These are phyloP conservation scores for Norana najaformis DNA, from an alignment of 2,888 invertebrate species.

Conservation along the genomic window DNA sequence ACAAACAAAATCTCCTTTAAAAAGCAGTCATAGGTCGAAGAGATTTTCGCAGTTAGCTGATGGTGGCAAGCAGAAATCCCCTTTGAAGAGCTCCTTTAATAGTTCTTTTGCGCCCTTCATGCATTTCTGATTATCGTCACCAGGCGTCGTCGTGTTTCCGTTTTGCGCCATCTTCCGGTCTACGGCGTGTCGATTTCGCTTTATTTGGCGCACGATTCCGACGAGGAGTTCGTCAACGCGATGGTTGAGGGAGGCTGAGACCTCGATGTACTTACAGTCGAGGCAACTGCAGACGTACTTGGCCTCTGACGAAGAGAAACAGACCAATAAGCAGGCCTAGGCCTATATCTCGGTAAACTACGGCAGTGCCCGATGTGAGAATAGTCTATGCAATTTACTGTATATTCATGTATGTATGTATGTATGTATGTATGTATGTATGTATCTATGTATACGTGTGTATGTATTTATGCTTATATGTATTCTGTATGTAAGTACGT, in stretches of 20 bases:
- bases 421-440: too few species aligned
- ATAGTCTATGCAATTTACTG: too few species aligned
- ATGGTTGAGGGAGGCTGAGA: slow-evolving; percentile 31
- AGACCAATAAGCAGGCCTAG: background rate
- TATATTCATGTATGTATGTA: background rate
- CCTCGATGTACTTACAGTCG: slow-evolving; percentile 27
- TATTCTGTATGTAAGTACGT: background rate
- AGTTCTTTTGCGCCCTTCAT: slow-evolving; percentile 32
- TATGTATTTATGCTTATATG: too few species aligned
- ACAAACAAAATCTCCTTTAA: background rate
- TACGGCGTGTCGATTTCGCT: background rate
- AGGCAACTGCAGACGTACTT: slow-evolving; percentile 30
- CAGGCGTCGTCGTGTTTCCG: background rate
- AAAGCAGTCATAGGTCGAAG: slow-evolving; percentile 6
- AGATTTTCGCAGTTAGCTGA: slow-evolving; percentile 26
- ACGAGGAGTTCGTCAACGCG: slow-evolving; percentile 32
- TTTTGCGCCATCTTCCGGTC: background rate
- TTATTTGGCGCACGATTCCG: slow-evolving; percentile 31
- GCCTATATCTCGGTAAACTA: too few species aligned
- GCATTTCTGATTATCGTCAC: slow-evolving; percentile 20
- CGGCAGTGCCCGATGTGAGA: background rate
- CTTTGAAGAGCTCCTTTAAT: slow-evolving; percentile 22
- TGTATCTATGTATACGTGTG: background rate
- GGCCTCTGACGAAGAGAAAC: slow-evolving; percentile 21
- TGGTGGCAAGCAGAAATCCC: slow-evolving; percentile 27